phyloP scores from a whole-genome alignment of 1,140 invertebrate genomes.

The Bombus waltoni region DNA sequence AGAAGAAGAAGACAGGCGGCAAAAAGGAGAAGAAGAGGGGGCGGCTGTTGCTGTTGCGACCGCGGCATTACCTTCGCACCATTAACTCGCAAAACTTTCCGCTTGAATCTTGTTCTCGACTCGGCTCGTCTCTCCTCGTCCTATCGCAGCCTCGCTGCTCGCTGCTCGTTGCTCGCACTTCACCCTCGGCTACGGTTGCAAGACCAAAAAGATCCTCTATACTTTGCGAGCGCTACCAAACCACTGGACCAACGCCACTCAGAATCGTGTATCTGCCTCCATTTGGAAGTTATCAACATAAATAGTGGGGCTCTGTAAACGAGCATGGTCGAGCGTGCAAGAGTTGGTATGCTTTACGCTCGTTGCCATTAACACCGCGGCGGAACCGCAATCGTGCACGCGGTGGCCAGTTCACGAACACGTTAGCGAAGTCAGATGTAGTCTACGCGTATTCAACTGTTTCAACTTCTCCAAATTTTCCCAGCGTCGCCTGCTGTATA shows the following conservation, averaged over 20 bases:
- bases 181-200: conserved; percentile 34
- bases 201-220: conserved; percentile 76
- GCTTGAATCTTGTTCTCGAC: conserved; percentile 82
- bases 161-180: neutral
- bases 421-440: conserved; percentile 12
- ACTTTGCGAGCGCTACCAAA: conserved; percentile 76
- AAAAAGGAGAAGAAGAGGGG: conserved; percentile 31
- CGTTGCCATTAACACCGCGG: conserved; percentile 64
- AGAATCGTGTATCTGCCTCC: conserved; percentile 74
- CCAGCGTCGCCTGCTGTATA: conserved; percentile 26
- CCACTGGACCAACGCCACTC: conserved; percentile 64
- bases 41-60: conserved; percentile 81
- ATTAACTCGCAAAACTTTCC: conserved; percentile 83
- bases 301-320: conserved; percentile 72
- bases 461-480: conserved; percentile 55
- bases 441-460: conserved; percentile 32
- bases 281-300: conserved; percentile 79
- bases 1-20: neutral
- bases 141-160: conserved; percentile 12
- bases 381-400: conserved; percentile 48
- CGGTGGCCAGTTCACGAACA: conserved; percentile 25
- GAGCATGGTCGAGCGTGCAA: conserved; percentile 61
- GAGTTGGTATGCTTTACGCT: conserved; percentile 61
- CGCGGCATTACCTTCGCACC: conserved; percentile 80
- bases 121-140: conserved; percentile 66